These are phyloP conservation scores for Thomomys bottae DNA, from an alignment of 2,113 vertebrate genomes.

Conservation along the genomic window DNA sequence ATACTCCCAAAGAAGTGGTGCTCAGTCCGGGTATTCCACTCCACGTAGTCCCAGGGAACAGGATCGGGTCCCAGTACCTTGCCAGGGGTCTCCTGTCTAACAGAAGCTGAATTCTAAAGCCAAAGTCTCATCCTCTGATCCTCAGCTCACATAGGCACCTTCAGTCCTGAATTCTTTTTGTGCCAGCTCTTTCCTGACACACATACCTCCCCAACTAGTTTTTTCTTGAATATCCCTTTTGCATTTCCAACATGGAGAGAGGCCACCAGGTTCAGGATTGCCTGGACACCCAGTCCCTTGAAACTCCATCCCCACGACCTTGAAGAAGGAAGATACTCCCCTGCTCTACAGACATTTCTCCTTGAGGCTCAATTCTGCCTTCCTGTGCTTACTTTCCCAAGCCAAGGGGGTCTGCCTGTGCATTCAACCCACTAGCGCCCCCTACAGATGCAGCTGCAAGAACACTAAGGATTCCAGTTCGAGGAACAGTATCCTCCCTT, in stretches of 20 bases:
- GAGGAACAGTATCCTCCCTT: constrained; percentile 18
- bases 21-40: neutral
- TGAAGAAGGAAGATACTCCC: neutral
- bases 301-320: neutral
- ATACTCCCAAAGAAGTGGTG: neutral
- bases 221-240: neutral
- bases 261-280: neutral
- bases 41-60: neutral
- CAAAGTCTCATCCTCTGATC: neutral
- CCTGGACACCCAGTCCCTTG: neutral
- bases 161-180: neutral
- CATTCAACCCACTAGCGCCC: neutral
- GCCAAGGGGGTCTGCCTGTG: neutral
- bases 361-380: neutral
- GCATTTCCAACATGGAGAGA: constrained; percentile 14
- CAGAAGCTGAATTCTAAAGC: neutral
- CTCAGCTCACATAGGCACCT: neutral
- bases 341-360: neutral
- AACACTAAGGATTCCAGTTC: constrained; percentile 1
- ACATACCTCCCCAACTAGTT: neutral
- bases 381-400: neutral
- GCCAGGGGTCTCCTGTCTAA: neutral
- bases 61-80: neutral
- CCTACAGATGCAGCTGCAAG: constrained; percentile 20
- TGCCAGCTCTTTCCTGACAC: neutral